Conservation (phyloP, 2,113 vertebrate genomes). For the Thermophis baileyi region DNA sequence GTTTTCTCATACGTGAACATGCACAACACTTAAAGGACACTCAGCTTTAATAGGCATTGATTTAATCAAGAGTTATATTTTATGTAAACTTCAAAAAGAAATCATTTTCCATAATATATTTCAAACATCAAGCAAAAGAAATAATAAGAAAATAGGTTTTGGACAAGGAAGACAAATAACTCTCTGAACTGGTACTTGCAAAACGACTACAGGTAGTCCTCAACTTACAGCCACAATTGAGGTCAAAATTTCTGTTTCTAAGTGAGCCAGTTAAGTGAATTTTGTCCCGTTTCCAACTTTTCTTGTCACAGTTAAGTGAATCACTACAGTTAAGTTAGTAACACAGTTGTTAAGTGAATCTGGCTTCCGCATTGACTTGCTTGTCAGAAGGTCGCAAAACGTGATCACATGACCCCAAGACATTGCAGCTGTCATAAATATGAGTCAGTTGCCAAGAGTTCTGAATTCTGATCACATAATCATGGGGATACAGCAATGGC, state of each 20-base stretch:
- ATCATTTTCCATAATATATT: slow-evolving; percentile 34
- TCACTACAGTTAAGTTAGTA: not conserved
- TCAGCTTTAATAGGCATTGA: not conserved
- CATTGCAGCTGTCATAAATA: not conserved
- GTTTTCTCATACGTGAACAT: not conserved
- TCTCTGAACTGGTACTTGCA: slow-evolving; percentile 28
- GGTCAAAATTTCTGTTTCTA: not conserved
- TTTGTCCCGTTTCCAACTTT: not conserved
- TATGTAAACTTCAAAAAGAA: slow-evolving; percentile 3
- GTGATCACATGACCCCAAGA: not conserved
- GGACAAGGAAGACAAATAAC: slow-evolving; percentile 29
- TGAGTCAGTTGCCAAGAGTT: not conserved
- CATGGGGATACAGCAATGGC: not conserved
- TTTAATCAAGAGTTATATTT: not conserved
- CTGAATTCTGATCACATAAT: not conserved
- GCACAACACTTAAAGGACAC: not conserved
- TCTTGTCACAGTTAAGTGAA: not conserved
- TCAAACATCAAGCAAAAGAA: slow-evolving; percentile 38
- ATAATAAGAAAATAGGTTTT: slow-evolving; percentile 26
- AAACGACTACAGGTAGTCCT: not conserved
- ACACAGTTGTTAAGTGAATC: not conserved
- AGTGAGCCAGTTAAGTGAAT: not conserved
- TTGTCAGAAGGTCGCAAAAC: not conserved
- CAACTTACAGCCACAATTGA: not conserved
- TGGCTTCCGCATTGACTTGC: not conserved